Conservation (phyloP, 2,888 invertebrate genomes). For the Bursaphelenchus okinawaensis region DNA sequence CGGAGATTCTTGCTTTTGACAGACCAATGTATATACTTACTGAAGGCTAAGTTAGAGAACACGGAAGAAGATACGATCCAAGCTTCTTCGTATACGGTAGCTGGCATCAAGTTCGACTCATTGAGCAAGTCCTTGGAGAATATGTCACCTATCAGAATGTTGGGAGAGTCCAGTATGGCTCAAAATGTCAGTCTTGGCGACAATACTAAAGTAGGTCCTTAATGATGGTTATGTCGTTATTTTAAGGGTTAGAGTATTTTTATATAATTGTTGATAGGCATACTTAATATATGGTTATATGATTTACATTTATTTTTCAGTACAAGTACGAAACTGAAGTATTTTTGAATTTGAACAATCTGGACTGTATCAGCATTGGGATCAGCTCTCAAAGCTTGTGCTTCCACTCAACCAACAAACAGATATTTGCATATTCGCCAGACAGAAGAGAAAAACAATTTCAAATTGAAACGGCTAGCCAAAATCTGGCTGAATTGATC, state of each 20-base stretch:
- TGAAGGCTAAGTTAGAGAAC: not conserved
- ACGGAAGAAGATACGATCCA: not conserved
- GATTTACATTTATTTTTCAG: constrained; percentile 2
- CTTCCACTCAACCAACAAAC: constrained; percentile 20
- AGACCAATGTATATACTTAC: constrained; percentile 4
- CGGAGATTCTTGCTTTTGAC: constrained; percentile 11
- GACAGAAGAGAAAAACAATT: constrained; percentile 16
- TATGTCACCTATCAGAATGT: not conserved
- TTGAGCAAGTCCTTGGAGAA: not conserved
- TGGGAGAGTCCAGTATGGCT: not conserved
- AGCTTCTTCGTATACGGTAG: not conserved
- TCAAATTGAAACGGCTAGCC: constrained; percentile 27
- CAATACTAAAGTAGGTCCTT: too few species aligned
- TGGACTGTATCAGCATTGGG: constrained; percentile 11
- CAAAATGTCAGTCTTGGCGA: too few species aligned
- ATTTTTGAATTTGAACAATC: not conserved
- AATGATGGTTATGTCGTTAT: not conserved
- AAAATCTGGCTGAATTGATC: constrained; percentile 22
- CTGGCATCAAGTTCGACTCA: not conserved
- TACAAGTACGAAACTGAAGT: constrained; percentile 17
- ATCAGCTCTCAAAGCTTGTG: constrained; percentile 22
- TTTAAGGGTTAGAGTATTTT: not conserved
- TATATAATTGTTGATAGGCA: not conserved
- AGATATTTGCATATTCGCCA: constrained; percentile 3
- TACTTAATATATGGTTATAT: too few species aligned